Evolutionary conservation across 2,797 vertebrate genomes (phyloP).

Genomic region (Poeciliopsis gracilis): DNA sequence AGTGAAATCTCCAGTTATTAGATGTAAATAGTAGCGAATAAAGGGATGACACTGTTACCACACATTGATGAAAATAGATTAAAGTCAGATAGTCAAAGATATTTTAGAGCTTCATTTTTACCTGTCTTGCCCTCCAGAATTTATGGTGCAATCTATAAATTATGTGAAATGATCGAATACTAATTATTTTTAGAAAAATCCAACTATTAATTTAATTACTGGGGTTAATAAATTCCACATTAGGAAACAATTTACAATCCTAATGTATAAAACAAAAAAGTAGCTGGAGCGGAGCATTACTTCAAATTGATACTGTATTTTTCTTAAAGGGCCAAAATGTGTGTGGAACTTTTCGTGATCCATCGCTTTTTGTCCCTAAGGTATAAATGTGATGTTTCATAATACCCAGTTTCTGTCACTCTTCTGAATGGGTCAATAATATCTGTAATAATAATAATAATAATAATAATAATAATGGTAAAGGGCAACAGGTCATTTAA

Average conservation of each 20-base stretch:
- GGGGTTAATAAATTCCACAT: neutral
- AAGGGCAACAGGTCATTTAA: neutral
- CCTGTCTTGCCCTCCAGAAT: neutral
- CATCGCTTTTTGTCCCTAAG: neutral
- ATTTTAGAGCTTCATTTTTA: conserved; percentile 1
- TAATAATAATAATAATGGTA: no score
- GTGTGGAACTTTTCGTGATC: neutral
- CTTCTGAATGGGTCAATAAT: neutral
- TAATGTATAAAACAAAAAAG: neutral
- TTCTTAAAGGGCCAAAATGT: neutral
- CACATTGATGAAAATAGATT: neutral
- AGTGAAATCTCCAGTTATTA: conserved; percentile 28
- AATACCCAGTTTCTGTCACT: neutral
- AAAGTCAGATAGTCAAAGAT: neutral
- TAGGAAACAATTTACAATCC: neutral
- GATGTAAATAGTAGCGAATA: conserved; percentile 68
- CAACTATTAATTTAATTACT: neutral
- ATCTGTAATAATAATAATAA: no score
- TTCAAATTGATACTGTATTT: neutral
- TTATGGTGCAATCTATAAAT: neutral
- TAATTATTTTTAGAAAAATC: neutral
- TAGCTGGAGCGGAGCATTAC: neutral
- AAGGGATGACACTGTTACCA: conserved; percentile 46
- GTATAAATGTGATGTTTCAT: neutral
- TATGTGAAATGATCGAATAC: neutral